These are phyloP conservation scores for Conops quadrifasciatus DNA, from an alignment of 2,888 invertebrate genomes.

Conservation along the genomic window DNA sequence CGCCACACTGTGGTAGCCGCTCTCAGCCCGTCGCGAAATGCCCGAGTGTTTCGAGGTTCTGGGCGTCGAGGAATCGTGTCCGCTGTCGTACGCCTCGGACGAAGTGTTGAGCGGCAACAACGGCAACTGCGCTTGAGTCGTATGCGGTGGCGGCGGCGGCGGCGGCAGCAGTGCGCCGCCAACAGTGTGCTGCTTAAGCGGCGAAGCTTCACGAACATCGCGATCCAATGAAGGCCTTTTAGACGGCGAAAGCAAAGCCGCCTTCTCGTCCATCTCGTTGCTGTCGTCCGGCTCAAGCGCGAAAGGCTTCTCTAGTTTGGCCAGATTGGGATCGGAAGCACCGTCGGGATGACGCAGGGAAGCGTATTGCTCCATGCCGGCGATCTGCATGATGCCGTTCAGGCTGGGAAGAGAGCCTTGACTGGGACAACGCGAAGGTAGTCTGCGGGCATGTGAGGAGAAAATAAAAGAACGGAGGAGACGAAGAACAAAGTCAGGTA, in stretches of 20 bases:
- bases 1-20: constrained; percentile 91
- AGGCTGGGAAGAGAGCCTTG: constrained; percentile 68
- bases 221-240: constrained; percentile 57
- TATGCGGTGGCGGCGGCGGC: constrained; percentile 52
- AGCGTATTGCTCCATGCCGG: constrained; percentile 71
- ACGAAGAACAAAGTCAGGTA: neutral
- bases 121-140: constrained; percentile 62
- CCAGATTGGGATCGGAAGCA: constrained; percentile 89
- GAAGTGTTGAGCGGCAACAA: constrained; percentile 66
- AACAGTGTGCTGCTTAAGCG: constrained; percentile 50
- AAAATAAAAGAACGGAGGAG: neutral
- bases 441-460: constrained; percentile 46
- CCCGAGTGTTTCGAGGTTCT: constrained; percentile 84
- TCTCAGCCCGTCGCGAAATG: constrained; percentile 82
- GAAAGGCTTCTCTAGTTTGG: constrained; percentile 60
- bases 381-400: constrained; percentile 73
- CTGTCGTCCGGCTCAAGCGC: constrained; percentile 55
- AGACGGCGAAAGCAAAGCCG: constrained; percentile 54
- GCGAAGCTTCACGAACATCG: constrained; percentile 46
- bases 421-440: constrained; percentile 64
- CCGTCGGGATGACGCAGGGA: constrained; percentile 89
- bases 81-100: constrained; percentile 78
- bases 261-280: constrained; percentile 62
- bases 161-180: constrained; percentile 52
- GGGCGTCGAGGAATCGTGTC: constrained; percentile 84